Base-by-base conservation (phyloP, 2,888 invertebrate genomes). In the Amphipoea lucens region DNA sequence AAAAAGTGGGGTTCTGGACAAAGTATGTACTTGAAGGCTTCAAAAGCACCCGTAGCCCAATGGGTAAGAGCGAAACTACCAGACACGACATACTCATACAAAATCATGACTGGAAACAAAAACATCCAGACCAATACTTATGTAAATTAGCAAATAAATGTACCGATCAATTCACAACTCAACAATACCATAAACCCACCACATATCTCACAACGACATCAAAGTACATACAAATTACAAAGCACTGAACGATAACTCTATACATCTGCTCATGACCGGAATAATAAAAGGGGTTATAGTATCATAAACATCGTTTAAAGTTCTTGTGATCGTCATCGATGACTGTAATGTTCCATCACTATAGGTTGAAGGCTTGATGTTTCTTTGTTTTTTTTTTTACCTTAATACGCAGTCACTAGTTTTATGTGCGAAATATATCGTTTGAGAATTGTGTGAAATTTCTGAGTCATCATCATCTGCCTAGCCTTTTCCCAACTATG, bases 181-280 rank as follows among this genome's bases (percentile, higher is more conserved):
- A 82, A 79, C 79, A 81, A 81, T 79, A 86, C 78, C 60, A 86
- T 76, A 60, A 60, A 60, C 57, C n/a, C 4, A n/a, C 23, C 57
- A 79, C 73, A 84, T 80, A 86, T 76, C 81, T 66, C 80, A 63
- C 72, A 65, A 63, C 48, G 72, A 68, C 78, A 86, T 78, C 73
- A 66, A 84, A 72, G 71, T 83, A 84, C 83, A 74, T 85, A 87
- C 85, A 80, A 87, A 89, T 87, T 87, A 85, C 85, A 75, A 60
- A 84, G 57, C 72, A 69, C 57, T 65, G 45, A 65, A 75, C 69
- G 23, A 85, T 89, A 89, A 89, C 72, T 89, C 83, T 69, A 51
- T 63, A 54, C 66, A 72, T 77, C 79, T 78, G 79, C 70, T 73
- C 74, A 87, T 82, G 90, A 72, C 54, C 45, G 11, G 89, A 88